Base-by-base conservation (phyloP, 1,140 invertebrate species). In the Drosophila tani region DNA sequence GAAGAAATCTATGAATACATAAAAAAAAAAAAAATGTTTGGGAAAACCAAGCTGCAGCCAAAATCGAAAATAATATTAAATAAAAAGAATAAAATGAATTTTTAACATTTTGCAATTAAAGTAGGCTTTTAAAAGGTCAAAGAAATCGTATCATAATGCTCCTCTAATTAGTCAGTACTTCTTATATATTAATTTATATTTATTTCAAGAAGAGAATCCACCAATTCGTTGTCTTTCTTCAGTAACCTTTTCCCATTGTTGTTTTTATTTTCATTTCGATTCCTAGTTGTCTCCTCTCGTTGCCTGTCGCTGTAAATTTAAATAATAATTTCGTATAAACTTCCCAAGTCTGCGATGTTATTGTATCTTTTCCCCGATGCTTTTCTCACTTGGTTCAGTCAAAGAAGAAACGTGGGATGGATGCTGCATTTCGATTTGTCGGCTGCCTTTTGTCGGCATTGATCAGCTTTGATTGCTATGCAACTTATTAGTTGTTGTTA, bases 401-500 rank as follows among this genome's bases (percentile, higher is more conserved):
- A 3, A 35, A n/a, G 62, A 14, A 53, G 45, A n/a, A 47, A 21
- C 64, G 67, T 81, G 59, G 67, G 55, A 71, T 50, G 43, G 27
- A 27, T 35, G 29, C 19, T 17, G 41, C 24, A 50, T 58, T 24
- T 19, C 19, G 14, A 47, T 60, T 21, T 38, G 70, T 64, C 76
- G 69, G 68, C 53, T 19, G 64, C 45, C 77, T 81, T 82, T 87
- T 82, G 79, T 85, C 84, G 84, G 84, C 74, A 49, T 63, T 81
- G 65, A 51, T 59, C 63, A 76, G 85, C 84, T 90, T 88, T 88
- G 84, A 88, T 88, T 90, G 85, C 81, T 67, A 69, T 84, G 77
- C 81, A 91, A 88, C 85, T 88, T 88, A 88, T 88, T 88, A 88
- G 85, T 88, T 88, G 85, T 88, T 88, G 85, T 88, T 88, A 88